Conservation (phyloP, 2,113 vertebrate species). For the Noctilio leporinus region DNA sequence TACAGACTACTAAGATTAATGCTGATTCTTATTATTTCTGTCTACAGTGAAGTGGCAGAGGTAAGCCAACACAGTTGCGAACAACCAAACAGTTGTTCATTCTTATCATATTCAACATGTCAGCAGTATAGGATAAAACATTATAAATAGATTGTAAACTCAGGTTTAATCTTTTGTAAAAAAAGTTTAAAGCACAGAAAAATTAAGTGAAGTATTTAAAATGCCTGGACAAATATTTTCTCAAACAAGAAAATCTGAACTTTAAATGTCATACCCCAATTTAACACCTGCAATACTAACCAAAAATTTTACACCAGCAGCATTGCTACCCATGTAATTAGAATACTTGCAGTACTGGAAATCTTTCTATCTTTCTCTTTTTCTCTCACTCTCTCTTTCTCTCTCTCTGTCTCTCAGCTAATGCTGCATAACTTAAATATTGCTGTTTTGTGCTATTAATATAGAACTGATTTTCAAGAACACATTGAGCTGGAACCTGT, state of each 20-base stretch:
- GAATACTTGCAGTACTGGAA: background rate
- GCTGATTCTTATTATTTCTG: conserved; percentile 2
- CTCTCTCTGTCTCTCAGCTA: background rate
- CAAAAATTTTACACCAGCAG: conserved; percentile 7
- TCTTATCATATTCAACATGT: conserved; percentile 12
- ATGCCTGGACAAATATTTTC: conserved; percentile 3
- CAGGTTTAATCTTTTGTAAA: background rate
- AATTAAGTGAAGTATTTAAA: conserved; percentile 36
- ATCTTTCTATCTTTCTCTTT: background rate
- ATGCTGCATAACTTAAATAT: background rate
- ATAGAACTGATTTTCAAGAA: background rate
- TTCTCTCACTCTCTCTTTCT: background rate
- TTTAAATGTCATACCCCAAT: conserved; percentile 27
- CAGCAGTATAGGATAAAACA: background rate
- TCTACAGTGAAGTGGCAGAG: conserved; percentile 1
- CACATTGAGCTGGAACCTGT: background rate
- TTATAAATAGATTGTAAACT: background rate
- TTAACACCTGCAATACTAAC: conserved; percentile 1
- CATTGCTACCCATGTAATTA: background rate
- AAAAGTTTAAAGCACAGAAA: conserved; percentile 17
- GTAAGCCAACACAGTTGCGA: conserved; percentile 37
- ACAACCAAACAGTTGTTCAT: conserved; percentile 19
- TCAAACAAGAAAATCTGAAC: conserved; percentile 19
- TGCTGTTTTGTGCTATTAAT: background rate
- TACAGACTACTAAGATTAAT: conserved; percentile 41